phyloP scores from a whole-genome alignment of 2,797 vertebrate genomes.

The Tadarida brasiliensis region DNA sequence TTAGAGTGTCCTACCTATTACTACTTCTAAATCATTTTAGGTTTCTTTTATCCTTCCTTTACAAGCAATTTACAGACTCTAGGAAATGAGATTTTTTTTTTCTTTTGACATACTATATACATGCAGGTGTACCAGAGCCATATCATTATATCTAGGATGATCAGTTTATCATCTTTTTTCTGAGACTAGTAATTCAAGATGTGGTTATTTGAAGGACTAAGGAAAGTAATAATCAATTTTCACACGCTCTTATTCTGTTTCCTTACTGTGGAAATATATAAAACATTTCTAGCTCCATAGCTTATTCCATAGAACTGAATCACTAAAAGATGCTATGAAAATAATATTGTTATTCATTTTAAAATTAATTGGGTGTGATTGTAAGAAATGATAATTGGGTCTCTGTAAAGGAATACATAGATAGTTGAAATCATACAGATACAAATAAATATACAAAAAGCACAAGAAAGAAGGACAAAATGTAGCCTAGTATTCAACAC shows the following conservation, averaged over 20 bases:
- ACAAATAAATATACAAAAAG: not conserved
- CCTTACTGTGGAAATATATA: slow-evolving; percentile 66
- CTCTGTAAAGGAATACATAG: not conserved
- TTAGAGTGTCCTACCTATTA: slow-evolving; percentile 42
- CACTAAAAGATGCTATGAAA: slow-evolving; percentile 60
- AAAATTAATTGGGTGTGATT: slow-evolving; percentile 53
- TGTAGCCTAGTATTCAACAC: not conserved
- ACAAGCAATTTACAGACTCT: slow-evolving; percentile 51
- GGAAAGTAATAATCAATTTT: slow-evolving; percentile 41
- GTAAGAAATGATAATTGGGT: slow-evolving; percentile 60
- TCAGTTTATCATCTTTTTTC: slow-evolving; percentile 41
- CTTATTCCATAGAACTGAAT: slow-evolving; percentile 65
- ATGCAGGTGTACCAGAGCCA: not conserved
- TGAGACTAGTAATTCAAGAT: slow-evolving; percentile 71
- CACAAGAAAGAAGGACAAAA: not conserved
- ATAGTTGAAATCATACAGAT: not conserved
- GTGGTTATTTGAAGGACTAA: slow-evolving; percentile 37
- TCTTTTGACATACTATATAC: slow-evolving; percentile 12
- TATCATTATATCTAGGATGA: not conserved
- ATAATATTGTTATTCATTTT: slow-evolving; percentile 66
- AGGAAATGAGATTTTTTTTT: slow-evolving; percentile 55
- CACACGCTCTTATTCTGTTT: not conserved
- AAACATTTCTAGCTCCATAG: not conserved
- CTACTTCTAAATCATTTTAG: slow-evolving; percentile 59
- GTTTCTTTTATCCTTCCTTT: slow-evolving; percentile 55